phyloP scores from a whole-genome alignment of 2,888 invertebrate genomes.

The Syrista parreyssii region DNA sequence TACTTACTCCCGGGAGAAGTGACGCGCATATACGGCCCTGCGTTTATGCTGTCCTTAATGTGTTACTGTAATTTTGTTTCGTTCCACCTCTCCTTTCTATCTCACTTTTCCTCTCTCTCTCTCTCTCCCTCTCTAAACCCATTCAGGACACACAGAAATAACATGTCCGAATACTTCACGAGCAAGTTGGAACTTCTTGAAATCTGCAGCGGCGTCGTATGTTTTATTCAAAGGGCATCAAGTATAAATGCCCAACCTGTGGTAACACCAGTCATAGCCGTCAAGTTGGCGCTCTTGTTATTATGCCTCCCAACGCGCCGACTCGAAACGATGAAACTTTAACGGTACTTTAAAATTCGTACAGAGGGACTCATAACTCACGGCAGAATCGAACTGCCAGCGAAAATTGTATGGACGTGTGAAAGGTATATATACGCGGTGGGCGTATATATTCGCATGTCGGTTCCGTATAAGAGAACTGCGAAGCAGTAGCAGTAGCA shows the following conservation, averaged over 20 bases:
- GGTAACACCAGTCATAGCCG: not conserved
- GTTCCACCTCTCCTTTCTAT: no score
- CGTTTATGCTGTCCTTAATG: not conserved
- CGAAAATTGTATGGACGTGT: not conserved
- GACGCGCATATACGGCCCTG: not conserved
- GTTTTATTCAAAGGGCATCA: not conserved
- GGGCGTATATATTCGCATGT: not conserved
- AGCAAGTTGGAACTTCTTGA: not conserved
- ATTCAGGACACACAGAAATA: not conserved
- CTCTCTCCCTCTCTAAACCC: not conserved
- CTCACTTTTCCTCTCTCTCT: not conserved
- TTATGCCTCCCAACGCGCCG: not conserved
- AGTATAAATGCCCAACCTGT: not conserved
- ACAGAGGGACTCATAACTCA: not conserved
- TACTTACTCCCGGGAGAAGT: not conserved
- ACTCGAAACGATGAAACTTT: constrained; percentile 41
- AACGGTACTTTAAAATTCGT: constrained; percentile 37
- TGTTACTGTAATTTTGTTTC: not conserved
- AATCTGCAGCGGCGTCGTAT: not conserved
- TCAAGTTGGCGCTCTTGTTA: not conserved
- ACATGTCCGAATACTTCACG: not conserved
- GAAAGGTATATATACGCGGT: not conserved
- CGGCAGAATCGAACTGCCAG: not conserved
- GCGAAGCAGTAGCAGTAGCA: not conserved
- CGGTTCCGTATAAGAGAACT: not conserved